Evolutionary conservation across 2,113 vertebrate genomes (phyloP), one percentile per base, ranked within the genome.

Genomic region (Pterocles gutturalis): DNA sequence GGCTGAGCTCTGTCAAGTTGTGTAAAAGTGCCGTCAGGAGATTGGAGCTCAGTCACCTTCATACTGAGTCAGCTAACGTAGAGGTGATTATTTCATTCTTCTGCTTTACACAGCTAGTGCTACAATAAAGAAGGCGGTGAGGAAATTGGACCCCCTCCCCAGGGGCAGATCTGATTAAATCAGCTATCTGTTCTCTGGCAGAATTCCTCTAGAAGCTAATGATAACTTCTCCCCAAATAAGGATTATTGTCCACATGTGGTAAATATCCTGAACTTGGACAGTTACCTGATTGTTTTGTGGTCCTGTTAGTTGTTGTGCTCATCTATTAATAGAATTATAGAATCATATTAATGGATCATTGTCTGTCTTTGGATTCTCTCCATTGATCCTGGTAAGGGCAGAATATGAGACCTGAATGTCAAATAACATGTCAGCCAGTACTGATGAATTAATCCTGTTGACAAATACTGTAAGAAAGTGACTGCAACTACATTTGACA

Each of bases 221-320:
- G 38, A 54, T 54, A 66, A 17, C 54, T 41, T 64, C 8, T 85
- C 38, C 26, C 6, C 14, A 84, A 18, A 46, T 15, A 29, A 49
- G 17, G 24, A 11, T 87, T 55, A 28, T 46, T 76, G 16, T 51
- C 48, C 0, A 0, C 13, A 11, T 60, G 9, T 64, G 78, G 78
- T 71, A 67, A 84, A 76, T 51, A 58, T 21, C 70, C 49, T 91
- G n/a, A 79, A 46, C 36, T 75, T 19, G 34, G 36, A 43, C 29
- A 48, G 36, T 67, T 77, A 46, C 38, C 22, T 22, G 34, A 33
- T 61, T 70, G 49, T 21, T 84, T 77, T 89, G 36, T 70, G 55
- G 20, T 58, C 11, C 34, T 90, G 17, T 0, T 41, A 41, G 41
- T 41, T 41, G 0, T 72, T 77, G 19, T 2, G 1, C n/a, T 79